A percentile compares a stretch with the other conserved stretches of the same genome.
Evolutionary conservation across 1,140 invertebrate species (phyloP).

Genomic region (Sarcophaga peregrina): DNA sequence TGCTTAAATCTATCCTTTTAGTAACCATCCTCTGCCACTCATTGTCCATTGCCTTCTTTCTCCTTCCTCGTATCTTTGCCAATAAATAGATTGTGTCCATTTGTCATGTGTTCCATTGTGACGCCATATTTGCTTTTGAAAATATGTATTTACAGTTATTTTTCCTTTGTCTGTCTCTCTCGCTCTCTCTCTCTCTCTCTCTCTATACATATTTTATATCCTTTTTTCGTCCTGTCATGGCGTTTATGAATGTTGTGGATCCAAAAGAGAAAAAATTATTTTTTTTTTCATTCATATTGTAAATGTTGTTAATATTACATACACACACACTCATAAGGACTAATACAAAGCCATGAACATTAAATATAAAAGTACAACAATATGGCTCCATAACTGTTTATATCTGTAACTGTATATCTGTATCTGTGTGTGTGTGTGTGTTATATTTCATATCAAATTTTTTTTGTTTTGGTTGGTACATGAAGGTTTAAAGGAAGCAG

Average conservation of each 20-base stretch:
- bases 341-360: no score
- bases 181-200: background rate
- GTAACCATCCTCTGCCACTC: background rate
- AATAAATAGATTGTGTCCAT: slow-evolving; percentile 37
- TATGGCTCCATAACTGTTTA: no score
- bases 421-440: no score
- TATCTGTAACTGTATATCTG: no score
- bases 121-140: slow-evolving; percentile 36
- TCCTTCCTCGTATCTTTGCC: background rate
- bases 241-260: slow-evolving; percentile 36
- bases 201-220: background rate
- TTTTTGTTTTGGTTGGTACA: no score
- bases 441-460: no score
- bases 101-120: slow-evolving; percentile 41
- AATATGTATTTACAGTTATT: background rate
- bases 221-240: slow-evolving; percentile 28
- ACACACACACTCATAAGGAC: no score
- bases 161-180: background rate
- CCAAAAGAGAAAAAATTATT: background rate
- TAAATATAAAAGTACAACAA: no score
- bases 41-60: no score
- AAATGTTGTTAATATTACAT: no score
- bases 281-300: no score
- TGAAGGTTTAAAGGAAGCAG: background rate
- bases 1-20: background rate